Percentiles rank a stretch among this genome's conserved stretches.
Evolutionary conservation across 2,113 vertebrate genomes (phyloP).

Genomic region (Zosterops pallidus): DNA sequence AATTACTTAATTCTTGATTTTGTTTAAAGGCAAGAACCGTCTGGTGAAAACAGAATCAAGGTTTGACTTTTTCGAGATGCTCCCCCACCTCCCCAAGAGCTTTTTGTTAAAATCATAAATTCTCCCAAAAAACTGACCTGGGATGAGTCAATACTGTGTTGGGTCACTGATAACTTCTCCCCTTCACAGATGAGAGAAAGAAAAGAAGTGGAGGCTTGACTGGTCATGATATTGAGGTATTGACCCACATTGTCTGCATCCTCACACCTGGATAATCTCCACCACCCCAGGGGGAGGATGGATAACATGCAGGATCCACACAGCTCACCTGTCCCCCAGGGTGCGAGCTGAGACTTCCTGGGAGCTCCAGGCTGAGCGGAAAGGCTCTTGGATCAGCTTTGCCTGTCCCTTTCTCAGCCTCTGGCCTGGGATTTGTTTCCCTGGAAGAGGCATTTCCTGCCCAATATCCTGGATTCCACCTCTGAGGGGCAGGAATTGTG

Average conservation of each 20-base stretch:
- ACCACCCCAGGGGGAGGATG: neutral
- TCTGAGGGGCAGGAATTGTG: neutral
- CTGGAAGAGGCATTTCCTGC: neutral
- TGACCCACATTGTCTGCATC: neutral
- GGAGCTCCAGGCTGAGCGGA: neutral
- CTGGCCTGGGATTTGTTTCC: neutral
- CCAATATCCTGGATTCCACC: rapidly evolving
- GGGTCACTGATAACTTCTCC: neutral
- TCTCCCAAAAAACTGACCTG: neutral
- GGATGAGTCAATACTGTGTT: neutral
- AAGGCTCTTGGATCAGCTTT: neutral
- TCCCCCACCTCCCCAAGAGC: rapidly evolving
- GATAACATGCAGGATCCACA: neutral
- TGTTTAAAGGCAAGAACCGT: neutral
- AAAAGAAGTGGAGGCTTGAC: neutral
- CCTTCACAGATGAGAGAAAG: neutral
- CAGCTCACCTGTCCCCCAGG: neutral
- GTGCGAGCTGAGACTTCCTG: neutral
- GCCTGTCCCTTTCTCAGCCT: neutral
- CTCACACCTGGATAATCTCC: neutral
- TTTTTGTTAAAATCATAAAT: neutral
- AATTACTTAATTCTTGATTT: neutral
- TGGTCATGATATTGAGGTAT: neutral
- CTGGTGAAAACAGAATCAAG: neutral
- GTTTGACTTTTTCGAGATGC: neutral